Conservation (phyloP, 2,888 invertebrate genomes). For the Tillus elongatus region DNA sequence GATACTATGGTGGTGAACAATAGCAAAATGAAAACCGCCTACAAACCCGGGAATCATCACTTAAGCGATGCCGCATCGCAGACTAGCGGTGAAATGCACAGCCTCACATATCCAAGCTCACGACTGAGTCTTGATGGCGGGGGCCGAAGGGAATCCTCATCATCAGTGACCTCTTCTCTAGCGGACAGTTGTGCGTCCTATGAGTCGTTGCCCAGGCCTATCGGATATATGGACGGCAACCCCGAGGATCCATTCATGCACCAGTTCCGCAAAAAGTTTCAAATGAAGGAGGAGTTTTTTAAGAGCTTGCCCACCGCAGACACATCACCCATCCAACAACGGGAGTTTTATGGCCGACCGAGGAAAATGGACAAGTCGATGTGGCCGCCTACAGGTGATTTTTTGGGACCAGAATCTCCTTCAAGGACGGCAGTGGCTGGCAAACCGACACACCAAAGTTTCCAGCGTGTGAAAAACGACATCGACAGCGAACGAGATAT, state of each 20-base stretch:
- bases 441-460: slow-evolving; percentile 43
- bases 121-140: slow-evolving; percentile 43
- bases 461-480: slow-evolving; percentile 43
- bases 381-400: slow-evolving; percentile 59
- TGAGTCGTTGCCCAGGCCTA: slow-evolving; percentile 44
- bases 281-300: slow-evolving; percentile 84
- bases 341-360: slow-evolving; percentile 71
- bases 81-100: slow-evolving; percentile 19
- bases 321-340: slow-evolving; percentile 41
- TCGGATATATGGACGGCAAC: no score
- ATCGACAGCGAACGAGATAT: slow-evolving; percentile 41
- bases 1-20: no score
- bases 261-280: slow-evolving; percentile 72
- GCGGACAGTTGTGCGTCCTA: slow-evolving; percentile 57
- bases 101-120: slow-evolving; percentile 31
- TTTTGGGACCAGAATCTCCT: slow-evolving; percentile 24
- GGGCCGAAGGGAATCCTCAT: slow-evolving; percentile 49
- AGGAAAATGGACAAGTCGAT: slow-evolving; percentile 63
- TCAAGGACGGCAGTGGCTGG: slow-evolving; percentile 38
- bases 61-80: slow-evolving; percentile 13
- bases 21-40: slow-evolving; percentile 27
- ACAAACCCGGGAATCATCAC: slow-evolving; percentile 24
- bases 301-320: slow-evolving; percentile 47
- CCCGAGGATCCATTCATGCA: slow-evolving; percentile 48
- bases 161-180: slow-evolving; percentile 52